Evolutionary conservation across 2,888 invertebrate species (phyloP).

Genomic region (Cerastis leucographa): DNA sequence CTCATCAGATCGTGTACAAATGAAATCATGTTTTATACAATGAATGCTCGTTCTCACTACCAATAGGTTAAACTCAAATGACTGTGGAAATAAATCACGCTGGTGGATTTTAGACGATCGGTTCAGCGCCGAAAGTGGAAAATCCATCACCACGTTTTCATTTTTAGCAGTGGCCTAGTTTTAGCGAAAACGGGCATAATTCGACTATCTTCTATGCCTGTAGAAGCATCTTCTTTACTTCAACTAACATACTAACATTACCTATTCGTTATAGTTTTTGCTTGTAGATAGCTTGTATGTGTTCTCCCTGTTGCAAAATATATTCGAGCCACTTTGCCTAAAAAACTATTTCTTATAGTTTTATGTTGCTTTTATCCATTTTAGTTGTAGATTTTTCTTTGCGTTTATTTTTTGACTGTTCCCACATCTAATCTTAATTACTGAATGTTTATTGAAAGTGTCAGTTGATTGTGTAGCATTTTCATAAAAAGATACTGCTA

Average conservation of each 20-base stretch:
- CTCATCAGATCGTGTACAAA: slow-evolving; percentile 2
- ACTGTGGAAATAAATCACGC: not conserved
- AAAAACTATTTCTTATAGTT: not conserved
- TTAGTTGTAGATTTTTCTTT: not conserved
- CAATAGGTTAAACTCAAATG: not conserved
- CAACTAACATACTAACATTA: slow-evolving; percentile 63
- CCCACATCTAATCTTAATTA: not conserved
- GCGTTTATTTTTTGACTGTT: not conserved
- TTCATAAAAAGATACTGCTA: not conserved
- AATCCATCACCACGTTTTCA: not conserved
- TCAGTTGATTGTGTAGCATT: not conserved
- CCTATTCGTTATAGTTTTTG: slow-evolving; percentile 50
- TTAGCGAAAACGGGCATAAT: slow-evolving; percentile 10
- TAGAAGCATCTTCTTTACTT: slow-evolving; percentile 60
- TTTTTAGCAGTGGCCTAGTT: not conserved
- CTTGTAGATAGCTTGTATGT: slow-evolving; percentile 32
- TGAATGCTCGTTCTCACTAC: not conserved
- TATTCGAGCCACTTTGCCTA: not conserved
- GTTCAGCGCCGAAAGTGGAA: not conserved
- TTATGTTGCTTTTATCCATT: not conserved
- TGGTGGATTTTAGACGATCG: not conserved
- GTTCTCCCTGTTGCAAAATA: not conserved
- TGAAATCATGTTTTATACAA: not conserved
- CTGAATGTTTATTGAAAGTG: not conserved
- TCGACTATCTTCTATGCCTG: slow-evolving; percentile 40